Conservation (phyloP, 2,888 invertebrate species). For the Napeogenes inachia region DNA sequence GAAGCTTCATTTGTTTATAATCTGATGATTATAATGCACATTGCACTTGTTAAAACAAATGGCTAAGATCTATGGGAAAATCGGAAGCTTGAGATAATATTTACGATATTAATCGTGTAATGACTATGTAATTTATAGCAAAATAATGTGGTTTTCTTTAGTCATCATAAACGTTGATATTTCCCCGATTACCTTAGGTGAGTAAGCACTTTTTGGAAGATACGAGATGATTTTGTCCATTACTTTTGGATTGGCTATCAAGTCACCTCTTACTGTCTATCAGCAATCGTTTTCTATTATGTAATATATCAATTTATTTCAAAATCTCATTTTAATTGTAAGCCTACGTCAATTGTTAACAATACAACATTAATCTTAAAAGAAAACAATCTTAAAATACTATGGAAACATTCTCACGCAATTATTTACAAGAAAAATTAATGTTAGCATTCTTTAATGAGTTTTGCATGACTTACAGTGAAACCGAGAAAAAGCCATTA, state of each 20-base stretch:
- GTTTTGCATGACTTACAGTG: conserved; percentile 64
- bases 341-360: background rate
- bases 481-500: conserved; percentile 45
- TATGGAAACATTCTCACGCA: conserved; percentile 33
- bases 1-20: conserved; percentile 1
- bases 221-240: conserved; percentile 8
- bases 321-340: background rate
- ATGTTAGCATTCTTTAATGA: conserved; percentile 49
- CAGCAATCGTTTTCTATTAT: background rate
- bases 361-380: background rate
- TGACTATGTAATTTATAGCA: conserved; percentile 36
- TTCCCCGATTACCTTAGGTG: conserved; percentile 50
- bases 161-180: no score
- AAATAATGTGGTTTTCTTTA: no score
- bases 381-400: no score
- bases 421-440: conserved; percentile 32
- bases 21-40: conserved; percentile 16
- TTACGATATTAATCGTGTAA: background rate
- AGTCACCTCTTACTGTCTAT: background rate
- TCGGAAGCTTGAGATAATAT: background rate
- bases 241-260: conserved; percentile 14
- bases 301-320: background rate
- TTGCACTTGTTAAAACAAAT: conserved; percentile 22
- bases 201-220: conserved; percentile 51
- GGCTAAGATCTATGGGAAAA: conserved; percentile 17